Evolutionary conservation across 2,797 vertebrate genomes (phyloP).

Genomic region (Sebastes hubbsi): DNA sequence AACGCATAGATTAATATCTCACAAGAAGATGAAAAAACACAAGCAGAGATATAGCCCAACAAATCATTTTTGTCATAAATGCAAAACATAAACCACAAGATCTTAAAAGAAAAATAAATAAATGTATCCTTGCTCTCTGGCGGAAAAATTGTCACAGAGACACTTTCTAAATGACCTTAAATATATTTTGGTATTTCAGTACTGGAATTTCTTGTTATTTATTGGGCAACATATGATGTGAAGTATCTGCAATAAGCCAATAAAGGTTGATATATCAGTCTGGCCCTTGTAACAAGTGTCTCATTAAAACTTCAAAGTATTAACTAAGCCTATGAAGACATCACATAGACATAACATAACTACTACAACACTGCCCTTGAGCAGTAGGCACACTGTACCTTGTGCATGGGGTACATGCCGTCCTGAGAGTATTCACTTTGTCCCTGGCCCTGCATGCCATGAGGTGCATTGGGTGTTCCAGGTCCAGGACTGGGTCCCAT

Average conservation of each 20-base stretch:
- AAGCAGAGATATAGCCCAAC: background rate
- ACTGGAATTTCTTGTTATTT: background rate
- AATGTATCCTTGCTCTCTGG: no score
- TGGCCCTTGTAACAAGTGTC: background rate
- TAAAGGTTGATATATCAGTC: background rate
- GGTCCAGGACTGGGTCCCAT: constrained; percentile 95
- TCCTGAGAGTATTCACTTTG: constrained; percentile 92
- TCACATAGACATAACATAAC: background rate
- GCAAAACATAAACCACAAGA: background rate
- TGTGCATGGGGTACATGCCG: constrained; percentile 91
- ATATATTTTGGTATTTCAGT: background rate
- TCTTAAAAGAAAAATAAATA: background rate
- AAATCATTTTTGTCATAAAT: background rate
- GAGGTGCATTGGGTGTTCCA: constrained; percentile 90
- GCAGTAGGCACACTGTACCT: constrained; percentile 79
- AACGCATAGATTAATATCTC: background rate
- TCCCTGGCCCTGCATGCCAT: constrained; percentile 88
- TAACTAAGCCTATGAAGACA: background rate
- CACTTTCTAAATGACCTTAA: background rate
- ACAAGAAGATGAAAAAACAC: background rate
- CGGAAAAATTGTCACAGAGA: background rate
- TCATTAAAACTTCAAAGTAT: background rate
- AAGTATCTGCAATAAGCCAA: background rate
- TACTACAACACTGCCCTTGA: background rate
- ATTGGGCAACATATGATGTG: background rate